Base-by-base conservation (phyloP, 2,888 invertebrate genomes). In the Teleiodes luculella region DNA sequence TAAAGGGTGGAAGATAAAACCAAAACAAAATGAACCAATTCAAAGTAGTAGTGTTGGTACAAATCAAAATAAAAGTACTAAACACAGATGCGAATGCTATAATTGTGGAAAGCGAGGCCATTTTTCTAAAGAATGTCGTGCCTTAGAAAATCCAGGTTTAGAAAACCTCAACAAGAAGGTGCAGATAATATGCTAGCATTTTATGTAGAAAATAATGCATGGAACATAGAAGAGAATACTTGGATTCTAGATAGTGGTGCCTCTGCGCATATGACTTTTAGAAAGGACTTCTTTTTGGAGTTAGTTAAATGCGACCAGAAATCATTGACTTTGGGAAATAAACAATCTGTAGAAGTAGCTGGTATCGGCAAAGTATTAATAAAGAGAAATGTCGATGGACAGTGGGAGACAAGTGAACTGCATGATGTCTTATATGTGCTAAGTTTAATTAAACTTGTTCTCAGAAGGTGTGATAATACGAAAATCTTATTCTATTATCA, bases 371-470 rank as follows among this genome's bases (percentile, higher is more conserved):
- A 31, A 4, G 37, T 70, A 0, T 13, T 67, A 14, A 67, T 70
- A 43, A 24, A 63, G 1, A 64, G 57, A 56, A 55, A 48, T 47
- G 58, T 67, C 0, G 64, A 70, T 56, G 65, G 57, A 53, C 56
- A 63, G 50, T 69, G 67, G 67, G 49, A 63, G 28, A 1, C 5
- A 2, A 55, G 58, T 53, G 35, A 30, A 50, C 48, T 67, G 5
- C 10, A 60, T 30, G 56, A 55, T 48, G 60, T 65, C 0, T 11
- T 66, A 6, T 74, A 70, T 62, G 66, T 80, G 3, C 75, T 72
- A 8, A 58, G 57, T 0, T 56, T 78, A n/a, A 43, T 67, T 67
- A 58, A 76, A 78, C 52, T 49, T 78, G 10, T 74, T 77, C 52
- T 78, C 73, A 0, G 74, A 75, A 56, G 75, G 73, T 1, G 64